Evolutionary conservation across 1,140 invertebrate species (phyloP), one percentile per base, ranked within the genome.

Genomic region (Drosophila ambigua): DNA sequence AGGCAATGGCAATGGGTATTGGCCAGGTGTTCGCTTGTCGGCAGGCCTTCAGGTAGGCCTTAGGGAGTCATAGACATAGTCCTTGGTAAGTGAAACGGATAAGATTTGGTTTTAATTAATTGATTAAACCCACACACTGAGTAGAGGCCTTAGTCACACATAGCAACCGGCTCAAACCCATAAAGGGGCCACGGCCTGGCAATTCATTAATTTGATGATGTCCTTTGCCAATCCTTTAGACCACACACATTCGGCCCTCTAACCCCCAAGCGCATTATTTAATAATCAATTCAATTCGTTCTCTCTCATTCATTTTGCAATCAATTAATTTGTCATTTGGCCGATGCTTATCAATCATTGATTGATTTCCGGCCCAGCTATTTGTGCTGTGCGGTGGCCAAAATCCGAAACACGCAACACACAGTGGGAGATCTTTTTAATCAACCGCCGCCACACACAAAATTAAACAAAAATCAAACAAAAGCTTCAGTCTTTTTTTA

Each of bases 271-370:
- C 31, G 50, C 67, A 55, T 65, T 43, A 48, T 49, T 71, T 68
- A 63, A 71, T 69, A 63, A 58, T 74, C 11, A 39, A 13, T 39
- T 39, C 8, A 9, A 31, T 31, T 31, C 8, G 2, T 3, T 9
- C 31, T 8, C 31, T 48, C 53, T 26, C 48, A 75, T 71, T 60
- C 67, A 72, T 35, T 57, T 62, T 59, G 39, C 67, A 72, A 79
- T 80, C 78, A 79, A 80, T 80, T 80, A 80, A 80, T 80, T 80
- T 80, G 77, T 76, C 77, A 80, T 80, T 80, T 80, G 44, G 77
- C 41, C 39, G 72, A 79, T 76, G 77, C 54, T 66, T 80, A 80
- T 72, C 66, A 80, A 72, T 80, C 67, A 80, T 53, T 72, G 62
- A 67, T 76, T 80, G 62, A 67, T 76, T 80, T 80, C 78, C 78